A percentile compares a stretch with the other conserved stretches of the same genome.
These are phyloP conservation scores for Mola mola DNA, from an alignment of 2,113 vertebrate species.

Conservation along the genomic window DNA sequence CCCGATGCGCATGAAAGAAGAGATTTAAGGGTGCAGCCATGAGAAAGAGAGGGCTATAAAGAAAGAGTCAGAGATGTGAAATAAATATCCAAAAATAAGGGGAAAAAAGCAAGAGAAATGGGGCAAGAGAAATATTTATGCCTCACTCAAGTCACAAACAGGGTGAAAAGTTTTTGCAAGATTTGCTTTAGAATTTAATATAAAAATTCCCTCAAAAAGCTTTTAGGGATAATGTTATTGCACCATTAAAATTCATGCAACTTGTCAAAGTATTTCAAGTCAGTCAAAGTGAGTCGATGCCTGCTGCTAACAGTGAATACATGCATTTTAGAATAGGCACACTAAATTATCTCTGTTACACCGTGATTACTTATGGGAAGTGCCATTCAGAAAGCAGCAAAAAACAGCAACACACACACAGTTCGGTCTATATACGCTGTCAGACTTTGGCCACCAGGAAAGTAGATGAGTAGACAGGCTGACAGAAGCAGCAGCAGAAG, in stretches of 20 bases:
- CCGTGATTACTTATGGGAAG: constrained; percentile 26
- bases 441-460: constrained; percentile 36
- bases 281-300: constrained; percentile 11
- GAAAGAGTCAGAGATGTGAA: constrained; percentile 8
- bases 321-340: constrained; percentile 39
- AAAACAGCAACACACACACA: neutral
- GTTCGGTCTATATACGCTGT: constrained; percentile 30
- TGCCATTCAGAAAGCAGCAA: constrained; percentile 25
- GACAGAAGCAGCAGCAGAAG: constrained; percentile 24
- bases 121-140: neutral
- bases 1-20: constrained; percentile 34
- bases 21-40: constrained; percentile 20
- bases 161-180: constrained; percentile 28
- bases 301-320: constrained; percentile 11
- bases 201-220: constrained; percentile 29
- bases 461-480: constrained; percentile 26
- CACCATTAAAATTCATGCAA: constrained; percentile 36
- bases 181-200: constrained; percentile 41
- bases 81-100: constrained; percentile 3
- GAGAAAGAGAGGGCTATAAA: too few relatives aligned
- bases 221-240: constrained; percentile 37
- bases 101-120: neutral
- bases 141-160: neutral
- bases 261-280: constrained; percentile 28
- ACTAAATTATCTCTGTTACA: constrained; percentile 43